phyloP scores from a whole-genome alignment of 2,113 vertebrate species.

The Neolamprologus sp. region DNA sequence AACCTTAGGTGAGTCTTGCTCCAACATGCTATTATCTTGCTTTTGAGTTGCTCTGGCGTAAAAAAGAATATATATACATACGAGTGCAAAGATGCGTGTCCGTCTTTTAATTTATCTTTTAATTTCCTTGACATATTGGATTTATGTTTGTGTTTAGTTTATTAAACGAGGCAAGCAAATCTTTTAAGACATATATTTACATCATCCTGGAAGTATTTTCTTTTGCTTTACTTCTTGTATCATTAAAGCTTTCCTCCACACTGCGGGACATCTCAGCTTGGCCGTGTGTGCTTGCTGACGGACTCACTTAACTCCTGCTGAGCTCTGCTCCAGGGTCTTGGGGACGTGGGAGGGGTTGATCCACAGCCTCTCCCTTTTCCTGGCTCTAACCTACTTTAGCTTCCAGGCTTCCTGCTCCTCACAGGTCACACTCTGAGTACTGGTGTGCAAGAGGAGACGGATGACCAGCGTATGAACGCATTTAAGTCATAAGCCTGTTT shows the following conservation, averaged over 20 bases:
- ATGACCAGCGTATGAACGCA: not conserved
- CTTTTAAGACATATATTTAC: not conserved
- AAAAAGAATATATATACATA: not conserved
- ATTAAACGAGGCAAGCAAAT: not conserved
- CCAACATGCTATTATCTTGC: not conserved
- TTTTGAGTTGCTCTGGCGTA: not conserved
- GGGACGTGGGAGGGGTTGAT: not conserved
- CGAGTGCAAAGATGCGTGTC: not conserved
- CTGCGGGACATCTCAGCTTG: not conserved
- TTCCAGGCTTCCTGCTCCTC: constrained; percentile 45
- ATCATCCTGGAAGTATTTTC: not conserved
- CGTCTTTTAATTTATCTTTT: not conserved
- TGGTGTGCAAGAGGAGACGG: not conserved
- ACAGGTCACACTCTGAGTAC: not conserved
- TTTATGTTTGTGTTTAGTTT: not conserved
- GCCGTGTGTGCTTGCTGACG: not conserved
- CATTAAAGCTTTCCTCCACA: not conserved
- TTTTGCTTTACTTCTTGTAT: not conserved
- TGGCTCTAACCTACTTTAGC: constrained; percentile 35
- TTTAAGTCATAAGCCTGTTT: not conserved
- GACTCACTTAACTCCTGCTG: constrained; percentile 1
- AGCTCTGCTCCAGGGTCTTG: not conserved
- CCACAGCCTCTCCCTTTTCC: constrained; percentile 56
- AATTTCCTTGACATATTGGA: not conserved
- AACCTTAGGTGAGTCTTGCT: constrained; percentile 44